These are phyloP conservation scores for Prosapia bicincta DNA, from an alignment of 2,888 invertebrate species.

Conservation along the genomic window DNA sequence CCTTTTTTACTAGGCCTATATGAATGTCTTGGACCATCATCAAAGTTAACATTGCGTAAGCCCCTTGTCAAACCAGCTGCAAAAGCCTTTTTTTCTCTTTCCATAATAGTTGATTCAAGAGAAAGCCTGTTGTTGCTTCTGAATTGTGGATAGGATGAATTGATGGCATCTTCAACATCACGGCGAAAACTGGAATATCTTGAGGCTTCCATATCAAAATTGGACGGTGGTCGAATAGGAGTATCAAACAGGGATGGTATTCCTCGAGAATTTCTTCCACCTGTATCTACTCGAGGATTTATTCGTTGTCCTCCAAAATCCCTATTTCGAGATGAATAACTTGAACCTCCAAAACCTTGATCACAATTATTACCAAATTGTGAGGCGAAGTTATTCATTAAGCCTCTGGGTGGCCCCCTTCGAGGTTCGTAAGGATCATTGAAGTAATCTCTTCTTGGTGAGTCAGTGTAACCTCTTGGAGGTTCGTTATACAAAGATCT, in stretches of 20 bases:
- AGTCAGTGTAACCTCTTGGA: neutral
- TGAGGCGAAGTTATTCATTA: neutral
- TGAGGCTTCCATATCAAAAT: neutral
- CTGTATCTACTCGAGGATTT: neutral
- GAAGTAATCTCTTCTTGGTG: neutral
- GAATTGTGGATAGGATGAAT: constrained; percentile 32
- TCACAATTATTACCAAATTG: neutral
- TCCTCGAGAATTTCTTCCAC: neutral
- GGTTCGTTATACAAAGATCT: constrained; percentile 18
- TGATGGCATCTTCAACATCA: constrained; percentile 38
- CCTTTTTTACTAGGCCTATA: neutral
- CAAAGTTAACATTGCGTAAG: neutral
- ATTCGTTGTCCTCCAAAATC: neutral
- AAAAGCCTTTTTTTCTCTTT: constrained; percentile 5
- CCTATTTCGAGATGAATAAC: neutral
- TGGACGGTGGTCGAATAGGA: constrained; percentile 7
- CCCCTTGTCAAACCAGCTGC: neutral
- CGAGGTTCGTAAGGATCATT: neutral
- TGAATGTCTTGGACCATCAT: neutral
- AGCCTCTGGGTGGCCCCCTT: neutral
- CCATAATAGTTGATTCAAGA: constrained; percentile 15
- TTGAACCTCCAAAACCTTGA: neutral
- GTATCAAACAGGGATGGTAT: neutral
- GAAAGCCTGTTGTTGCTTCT: constrained; percentile 6
- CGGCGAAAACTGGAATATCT: constrained; percentile 38